Evolutionary conservation across 2,797 vertebrate genomes (phyloP).

Genomic region (Rachycentron canadum): DNA sequence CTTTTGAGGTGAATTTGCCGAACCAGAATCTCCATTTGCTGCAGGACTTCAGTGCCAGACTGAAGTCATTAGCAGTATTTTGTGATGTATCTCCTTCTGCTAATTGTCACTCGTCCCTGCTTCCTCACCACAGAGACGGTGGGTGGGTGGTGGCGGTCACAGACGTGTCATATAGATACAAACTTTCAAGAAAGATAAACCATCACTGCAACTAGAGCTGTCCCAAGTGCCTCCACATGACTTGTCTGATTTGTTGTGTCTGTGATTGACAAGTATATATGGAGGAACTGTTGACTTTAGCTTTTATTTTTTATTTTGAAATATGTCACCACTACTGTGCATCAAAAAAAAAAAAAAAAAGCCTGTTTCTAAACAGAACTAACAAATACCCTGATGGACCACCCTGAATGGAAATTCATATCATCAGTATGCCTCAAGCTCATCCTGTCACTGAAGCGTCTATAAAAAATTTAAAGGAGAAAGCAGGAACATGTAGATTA

Average conservation of each 20-base stretch:
- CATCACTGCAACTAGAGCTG: neutral
- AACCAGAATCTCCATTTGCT: neutral
- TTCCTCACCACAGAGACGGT: neutral
- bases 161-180: no score
- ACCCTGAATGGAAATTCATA: no score
- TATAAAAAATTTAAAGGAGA: no score
- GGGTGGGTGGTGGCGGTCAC: no score
- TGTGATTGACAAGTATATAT: neutral
- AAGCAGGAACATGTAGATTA: no score
- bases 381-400: no score
- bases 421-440: neutral
- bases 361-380: no score
- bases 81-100: neutral
- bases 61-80: constrained; percentile 12
- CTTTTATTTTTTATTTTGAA: neutral
- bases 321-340: neutral
- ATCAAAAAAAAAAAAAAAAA: neutral
- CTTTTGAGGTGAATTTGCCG: constrained; percentile 17
- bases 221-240: neutral
- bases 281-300: no score
- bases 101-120: neutral
- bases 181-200: neutral
- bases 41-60: neutral
- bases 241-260: no score
- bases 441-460: no score